Evolutionary conservation across 2,797 vertebrate species (phyloP).

Genomic region (Sebastes cheni): DNA sequence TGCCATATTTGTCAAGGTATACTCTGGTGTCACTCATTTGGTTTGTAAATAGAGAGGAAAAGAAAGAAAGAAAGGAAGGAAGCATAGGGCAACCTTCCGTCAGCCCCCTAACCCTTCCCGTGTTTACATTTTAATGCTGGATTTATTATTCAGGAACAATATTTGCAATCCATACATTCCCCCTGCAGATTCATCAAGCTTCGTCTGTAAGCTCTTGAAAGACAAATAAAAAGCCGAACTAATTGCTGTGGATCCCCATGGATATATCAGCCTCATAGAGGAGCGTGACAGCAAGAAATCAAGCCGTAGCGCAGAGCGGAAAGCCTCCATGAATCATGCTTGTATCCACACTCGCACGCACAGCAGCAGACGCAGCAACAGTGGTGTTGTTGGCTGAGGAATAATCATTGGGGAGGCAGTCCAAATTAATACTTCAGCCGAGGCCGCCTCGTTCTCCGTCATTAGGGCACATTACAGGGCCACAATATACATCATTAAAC

Average conservation of each 20-base stretch:
- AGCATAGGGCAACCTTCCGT: not conserved
- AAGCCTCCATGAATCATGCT: slow-evolving; percentile 73
- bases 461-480: slow-evolving; percentile 84
- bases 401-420: slow-evolving; percentile 79
- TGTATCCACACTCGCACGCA: slow-evolving; percentile 16
- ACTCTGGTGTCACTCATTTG: slow-evolving; percentile 37
- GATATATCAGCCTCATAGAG: slow-evolving; percentile 66
- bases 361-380: slow-evolving; percentile 22
- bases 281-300: slow-evolving; percentile 74
- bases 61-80: not conserved
- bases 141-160: slow-evolving; percentile 47
- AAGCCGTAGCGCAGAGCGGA: slow-evolving; percentile 56
- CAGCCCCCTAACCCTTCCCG: slow-evolving; percentile 3
- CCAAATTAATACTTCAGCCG: slow-evolving; percentile 81
- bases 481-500: slow-evolving; percentile 85
- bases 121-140: slow-evolving; percentile 38
- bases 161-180: slow-evolving; percentile 43
- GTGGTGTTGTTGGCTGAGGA: slow-evolving; percentile 61
- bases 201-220: slow-evolving; percentile 57
- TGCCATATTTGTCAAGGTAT: slow-evolving; percentile 52
- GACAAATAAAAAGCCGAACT: slow-evolving; percentile 76
- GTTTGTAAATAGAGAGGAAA: slow-evolving; percentile 15
- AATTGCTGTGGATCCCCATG: slow-evolving; percentile 70
- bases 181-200: slow-evolving; percentile 50
- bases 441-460: slow-evolving; percentile 76